phyloP scores from a whole-genome alignment of 2,113 vertebrate genomes.

The Rhadina sibilatrix region DNA sequence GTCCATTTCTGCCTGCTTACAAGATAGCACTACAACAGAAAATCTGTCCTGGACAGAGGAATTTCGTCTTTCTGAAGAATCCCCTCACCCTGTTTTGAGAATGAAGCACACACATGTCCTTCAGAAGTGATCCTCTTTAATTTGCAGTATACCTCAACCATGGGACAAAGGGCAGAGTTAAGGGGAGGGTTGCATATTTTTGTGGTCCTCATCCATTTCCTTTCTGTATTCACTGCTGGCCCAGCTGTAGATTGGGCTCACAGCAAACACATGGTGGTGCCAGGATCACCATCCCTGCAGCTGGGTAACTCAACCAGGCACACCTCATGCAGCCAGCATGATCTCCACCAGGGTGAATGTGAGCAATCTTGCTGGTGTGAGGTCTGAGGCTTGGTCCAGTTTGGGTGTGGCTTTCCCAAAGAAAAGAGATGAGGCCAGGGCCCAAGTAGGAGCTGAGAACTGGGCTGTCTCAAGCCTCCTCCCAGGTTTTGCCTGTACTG shows the following conservation, averaged over 20 bases:
- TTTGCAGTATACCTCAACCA: not conserved
- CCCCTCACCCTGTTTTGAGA: not conserved
- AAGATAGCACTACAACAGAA: not conserved
- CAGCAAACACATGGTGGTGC: not conserved
- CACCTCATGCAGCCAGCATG: not conserved
- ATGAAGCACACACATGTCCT: not conserved
- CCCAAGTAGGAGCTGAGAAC: not conserved
- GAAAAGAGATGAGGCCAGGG: not conserved
- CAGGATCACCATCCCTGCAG: not conserved
- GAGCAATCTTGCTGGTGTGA: rapidly evolving
- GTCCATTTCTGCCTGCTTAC: not conserved
- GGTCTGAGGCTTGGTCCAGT: not conserved
- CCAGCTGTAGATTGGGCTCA: not conserved
- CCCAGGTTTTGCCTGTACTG: not conserved
- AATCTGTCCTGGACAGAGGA: not conserved
- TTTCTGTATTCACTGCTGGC: not conserved
- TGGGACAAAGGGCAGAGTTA: not conserved
- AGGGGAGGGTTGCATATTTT: not conserved
- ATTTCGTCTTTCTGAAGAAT: not conserved
- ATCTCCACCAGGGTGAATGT: not conserved
- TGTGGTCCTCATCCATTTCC: not conserved
- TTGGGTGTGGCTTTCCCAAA: not conserved
- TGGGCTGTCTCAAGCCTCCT: not conserved
- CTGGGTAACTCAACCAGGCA: not conserved
- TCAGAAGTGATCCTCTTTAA: not conserved